Conservation (phyloP, 1,140 invertebrate genomes). For the Cecropterus lyciades region DNA sequence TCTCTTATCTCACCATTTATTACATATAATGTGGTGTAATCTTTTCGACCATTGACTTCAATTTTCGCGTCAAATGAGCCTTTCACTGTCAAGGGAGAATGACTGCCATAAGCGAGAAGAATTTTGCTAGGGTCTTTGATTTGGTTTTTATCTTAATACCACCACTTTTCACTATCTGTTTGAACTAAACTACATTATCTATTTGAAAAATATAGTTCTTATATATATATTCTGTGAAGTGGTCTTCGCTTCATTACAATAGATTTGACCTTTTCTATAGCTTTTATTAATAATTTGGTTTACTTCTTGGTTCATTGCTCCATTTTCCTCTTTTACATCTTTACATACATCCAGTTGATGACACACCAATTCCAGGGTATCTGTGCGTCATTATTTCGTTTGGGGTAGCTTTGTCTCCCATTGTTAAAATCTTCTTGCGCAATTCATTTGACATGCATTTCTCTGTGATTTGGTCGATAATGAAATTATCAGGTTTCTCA, state of each 20-base stretch:
- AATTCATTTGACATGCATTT: constrained; percentile 33
- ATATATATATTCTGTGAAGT: too few species aligned
- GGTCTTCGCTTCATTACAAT: too few species aligned
- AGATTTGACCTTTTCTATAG: too few species aligned
- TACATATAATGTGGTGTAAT: constrained; percentile 38
- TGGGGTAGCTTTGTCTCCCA: constrained; percentile 30
- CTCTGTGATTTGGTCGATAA: constrained; percentile 43
- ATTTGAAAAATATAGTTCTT: constrained; percentile 46
- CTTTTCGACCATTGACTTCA: background rate
- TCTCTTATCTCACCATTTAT: constrained; percentile 39
- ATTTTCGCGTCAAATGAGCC: constrained; percentile 38
- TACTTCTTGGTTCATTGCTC: background rate
- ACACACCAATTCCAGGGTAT: constrained; percentile 23
- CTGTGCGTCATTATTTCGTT: constrained; percentile 35
- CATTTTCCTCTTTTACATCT: background rate
- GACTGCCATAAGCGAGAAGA: constrained; percentile 37
- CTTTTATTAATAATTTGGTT: background rate
- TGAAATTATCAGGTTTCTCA: constrained; percentile 17
- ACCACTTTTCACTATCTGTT: constrained; percentile 38
- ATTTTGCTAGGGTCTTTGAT: constrained; percentile 20
- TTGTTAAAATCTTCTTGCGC: constrained; percentile 36
- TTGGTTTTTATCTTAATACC: constrained; percentile 40
- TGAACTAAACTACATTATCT: constrained; percentile 35
- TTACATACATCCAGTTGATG: constrained; percentile 18
- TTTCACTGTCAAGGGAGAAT: constrained; percentile 27